A percentile compares a stretch with the other conserved stretches of the same genome.
Conservation (phyloP, 2,113 vertebrate species). For the Crotalus viridis region DNA sequence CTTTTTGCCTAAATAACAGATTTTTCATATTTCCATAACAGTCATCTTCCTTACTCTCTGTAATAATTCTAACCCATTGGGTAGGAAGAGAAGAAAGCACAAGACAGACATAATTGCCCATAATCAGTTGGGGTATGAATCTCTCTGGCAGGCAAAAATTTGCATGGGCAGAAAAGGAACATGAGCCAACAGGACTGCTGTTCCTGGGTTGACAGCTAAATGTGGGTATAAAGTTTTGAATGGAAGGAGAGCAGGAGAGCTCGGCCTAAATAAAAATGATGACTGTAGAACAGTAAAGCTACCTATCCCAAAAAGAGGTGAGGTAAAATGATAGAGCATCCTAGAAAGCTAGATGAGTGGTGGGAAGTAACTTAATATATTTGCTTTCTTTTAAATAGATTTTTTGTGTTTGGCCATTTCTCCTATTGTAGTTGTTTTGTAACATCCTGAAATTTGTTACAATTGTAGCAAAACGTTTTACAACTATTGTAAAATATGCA, state of each 20-base stretch:
- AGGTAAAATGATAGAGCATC: neutral
- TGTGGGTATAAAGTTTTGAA: neutral
- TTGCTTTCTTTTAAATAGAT: neutral
- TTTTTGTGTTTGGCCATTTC: neutral
- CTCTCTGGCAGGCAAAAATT: neutral
- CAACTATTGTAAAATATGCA: neutral
- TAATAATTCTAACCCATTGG: neutral
- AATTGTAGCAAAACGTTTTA: neutral
- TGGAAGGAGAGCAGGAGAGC: too few species aligned
- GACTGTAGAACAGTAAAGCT: neutral
- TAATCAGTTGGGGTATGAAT: neutral
- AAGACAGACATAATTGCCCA: neutral
- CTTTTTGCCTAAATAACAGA: neutral
- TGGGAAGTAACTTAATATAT: neutral
- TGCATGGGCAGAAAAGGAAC: neutral
- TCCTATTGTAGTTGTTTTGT: neutral
- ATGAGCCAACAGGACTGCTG: neutral
- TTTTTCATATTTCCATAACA: neutral
- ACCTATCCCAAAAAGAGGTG: neutral
- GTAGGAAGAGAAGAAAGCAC: neutral
- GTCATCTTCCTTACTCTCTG: neutral
- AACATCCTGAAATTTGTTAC: neutral
- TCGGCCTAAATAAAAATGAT: neutral
- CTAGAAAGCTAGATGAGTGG: too few species aligned
- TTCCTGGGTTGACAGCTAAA: neutral